Percentiles rank a stretch among this genome's conserved stretches.
phyloP scores from a whole-genome alignment of 2,797 vertebrate genomes.

The Toxotes lorentzi region DNA sequence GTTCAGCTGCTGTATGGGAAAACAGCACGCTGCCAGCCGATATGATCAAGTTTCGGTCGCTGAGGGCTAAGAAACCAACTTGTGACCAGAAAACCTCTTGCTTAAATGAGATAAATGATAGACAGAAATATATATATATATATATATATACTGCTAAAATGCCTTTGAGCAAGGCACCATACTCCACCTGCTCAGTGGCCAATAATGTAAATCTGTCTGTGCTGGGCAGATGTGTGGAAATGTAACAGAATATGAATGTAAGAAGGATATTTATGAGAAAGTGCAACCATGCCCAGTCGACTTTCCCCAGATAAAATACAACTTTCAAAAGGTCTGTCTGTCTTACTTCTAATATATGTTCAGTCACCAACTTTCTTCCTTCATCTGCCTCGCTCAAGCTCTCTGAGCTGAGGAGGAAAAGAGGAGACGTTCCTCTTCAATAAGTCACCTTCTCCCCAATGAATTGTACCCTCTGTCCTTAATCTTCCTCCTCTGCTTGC shows the following conservation, averaged over 20 bases:
- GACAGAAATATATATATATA: no score
- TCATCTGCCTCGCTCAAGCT: neutral
- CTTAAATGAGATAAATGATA: neutral
- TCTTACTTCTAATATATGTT: conserved; percentile 7
- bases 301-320: neutral
- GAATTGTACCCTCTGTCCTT: neutral
- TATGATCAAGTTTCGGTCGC: neutral
- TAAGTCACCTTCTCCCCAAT: neutral
- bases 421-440: neutral
- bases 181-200: neutral
- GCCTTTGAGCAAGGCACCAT: neutral
- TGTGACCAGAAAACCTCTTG: neutral
- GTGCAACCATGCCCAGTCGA: neutral
- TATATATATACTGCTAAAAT: neutral
- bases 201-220: neutral
- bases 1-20: neutral
- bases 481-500: neutral
- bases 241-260: neutral
- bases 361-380: neutral
- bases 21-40: neutral
- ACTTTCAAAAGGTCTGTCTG: conserved; percentile 7
- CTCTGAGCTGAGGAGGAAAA: neutral
- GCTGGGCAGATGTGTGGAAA: neutral
- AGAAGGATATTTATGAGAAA: neutral
- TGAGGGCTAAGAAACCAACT: neutral